phyloP scores from a whole-genome alignment of 2,113 vertebrate species.

The Platysternon megacephalum region DNA sequence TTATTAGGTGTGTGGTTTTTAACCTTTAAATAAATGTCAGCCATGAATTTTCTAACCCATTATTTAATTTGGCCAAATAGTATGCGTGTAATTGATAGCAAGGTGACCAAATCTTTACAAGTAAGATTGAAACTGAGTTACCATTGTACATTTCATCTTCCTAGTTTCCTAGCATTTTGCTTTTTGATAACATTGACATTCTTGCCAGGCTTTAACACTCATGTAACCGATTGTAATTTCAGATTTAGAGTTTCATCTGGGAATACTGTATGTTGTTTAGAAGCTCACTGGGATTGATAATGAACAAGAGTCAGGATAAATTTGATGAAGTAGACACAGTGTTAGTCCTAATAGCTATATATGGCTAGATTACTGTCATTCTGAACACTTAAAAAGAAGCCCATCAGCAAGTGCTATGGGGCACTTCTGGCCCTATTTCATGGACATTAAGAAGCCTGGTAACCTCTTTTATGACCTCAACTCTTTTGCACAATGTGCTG shows the following conservation, averaged over 20 bases:
- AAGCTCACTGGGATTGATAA: neutral
- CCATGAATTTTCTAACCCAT: neutral
- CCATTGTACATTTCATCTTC: neutral
- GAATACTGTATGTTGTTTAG: neutral
- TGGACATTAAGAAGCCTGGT: neutral
- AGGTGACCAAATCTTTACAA: neutral
- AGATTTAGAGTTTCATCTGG: neutral
- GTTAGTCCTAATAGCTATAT: slow-evolving; percentile 22
- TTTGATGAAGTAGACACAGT: neutral
- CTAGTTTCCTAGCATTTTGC: neutral
- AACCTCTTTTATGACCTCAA: neutral
- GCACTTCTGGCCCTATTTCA: neutral
- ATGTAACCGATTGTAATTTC: neutral
- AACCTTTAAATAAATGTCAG: neutral
- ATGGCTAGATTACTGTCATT: neutral
- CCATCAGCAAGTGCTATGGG: neutral
- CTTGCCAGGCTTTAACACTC: neutral
- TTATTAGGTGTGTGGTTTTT: rapidly evolving
- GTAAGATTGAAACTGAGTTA: neutral
- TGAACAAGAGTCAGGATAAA: neutral
- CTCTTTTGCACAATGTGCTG: neutral
- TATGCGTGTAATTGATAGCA: neutral
- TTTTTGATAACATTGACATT: neutral
- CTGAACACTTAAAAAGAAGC: no score
- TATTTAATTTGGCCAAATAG: neutral